Evolutionary conservation across 2,888 invertebrate species (phyloP).

Genomic region (Scaptomyza parva): DNA sequence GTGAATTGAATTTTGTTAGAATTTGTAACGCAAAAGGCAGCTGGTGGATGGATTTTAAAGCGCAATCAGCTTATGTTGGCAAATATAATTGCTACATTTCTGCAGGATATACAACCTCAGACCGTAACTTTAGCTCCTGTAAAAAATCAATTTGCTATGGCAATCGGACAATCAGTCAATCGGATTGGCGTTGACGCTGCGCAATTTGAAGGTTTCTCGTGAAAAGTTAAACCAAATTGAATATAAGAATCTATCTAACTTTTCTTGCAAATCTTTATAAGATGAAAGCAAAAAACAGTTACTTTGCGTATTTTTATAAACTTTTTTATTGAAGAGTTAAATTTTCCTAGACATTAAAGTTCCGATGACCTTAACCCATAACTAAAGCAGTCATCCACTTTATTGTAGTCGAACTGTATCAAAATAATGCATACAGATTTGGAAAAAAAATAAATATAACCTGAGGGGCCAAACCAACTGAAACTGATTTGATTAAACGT

Average conservation of each 20-base stretch:
- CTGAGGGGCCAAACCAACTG: conserved; percentile 24
- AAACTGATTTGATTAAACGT: conserved; percentile 54
- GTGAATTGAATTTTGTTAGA: conserved; percentile 17
- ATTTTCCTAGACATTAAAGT: not conserved
- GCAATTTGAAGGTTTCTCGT: too few relatives aligned
- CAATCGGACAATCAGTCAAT: conserved; percentile 11
- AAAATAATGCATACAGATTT: conserved; percentile 42
- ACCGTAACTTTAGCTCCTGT: not conserved
- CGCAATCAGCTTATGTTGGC: conserved; percentile 2
- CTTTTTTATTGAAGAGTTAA: too few relatives aligned
- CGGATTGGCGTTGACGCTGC: conserved; percentile 8
- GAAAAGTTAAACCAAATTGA: too few relatives aligned
- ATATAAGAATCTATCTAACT: too few relatives aligned
- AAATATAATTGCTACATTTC: conserved; percentile 20
- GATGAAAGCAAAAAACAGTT: too few relatives aligned
- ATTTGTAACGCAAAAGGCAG: conserved; percentile 23
- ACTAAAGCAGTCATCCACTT: not conserved
- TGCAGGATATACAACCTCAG: not conserved
- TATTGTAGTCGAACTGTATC: conserved; percentile 12
- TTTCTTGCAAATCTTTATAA: too few relatives aligned
- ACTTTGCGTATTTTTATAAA: too few relatives aligned
- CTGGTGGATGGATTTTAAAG: conserved; percentile 4
- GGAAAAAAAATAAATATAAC: conserved; percentile 5
- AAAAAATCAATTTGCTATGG: conserved; percentile 14
- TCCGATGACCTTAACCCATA: not conserved